Conservation (phyloP, 2,113 vertebrate genomes). For the Thalassarche chlororhynchos region DNA sequence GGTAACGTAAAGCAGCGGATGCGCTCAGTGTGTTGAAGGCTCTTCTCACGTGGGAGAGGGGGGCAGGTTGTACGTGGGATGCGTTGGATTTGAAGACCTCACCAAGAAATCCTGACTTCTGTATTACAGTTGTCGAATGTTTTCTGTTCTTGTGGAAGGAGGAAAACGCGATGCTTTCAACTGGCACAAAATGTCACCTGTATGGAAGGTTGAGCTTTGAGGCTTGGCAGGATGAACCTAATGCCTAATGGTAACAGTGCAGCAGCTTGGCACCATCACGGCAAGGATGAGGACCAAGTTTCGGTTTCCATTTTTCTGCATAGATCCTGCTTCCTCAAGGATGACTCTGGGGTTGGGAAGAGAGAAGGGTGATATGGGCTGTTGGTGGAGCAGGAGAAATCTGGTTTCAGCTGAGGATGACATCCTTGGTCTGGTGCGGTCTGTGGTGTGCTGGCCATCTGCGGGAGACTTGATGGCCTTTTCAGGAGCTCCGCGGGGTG, state of each 20-base stretch:
- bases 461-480: background rate
- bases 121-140: fast-evolving
- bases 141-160: background rate
- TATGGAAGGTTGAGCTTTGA: background rate
- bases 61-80: fast-evolving
- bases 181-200: background rate
- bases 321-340: background rate
- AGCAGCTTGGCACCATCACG: fast-evolving
- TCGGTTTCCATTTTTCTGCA: background rate
- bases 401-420: background rate
- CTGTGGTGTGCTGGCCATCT: background rate
- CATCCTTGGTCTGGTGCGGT: background rate
- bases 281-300: background rate
- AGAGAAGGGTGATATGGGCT: background rate
- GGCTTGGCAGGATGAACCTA: background rate
- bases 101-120: background rate
- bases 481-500: background rate
- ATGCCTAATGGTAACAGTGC: fast-evolving
- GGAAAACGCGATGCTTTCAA: background rate
- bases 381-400: background rate
- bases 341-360: background rate
- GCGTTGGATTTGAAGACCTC: background rate
- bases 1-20: background rate
- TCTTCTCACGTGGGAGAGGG: background rate
- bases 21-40: fast-evolving